phyloP scores from a whole-genome alignment of 2,113 vertebrate genomes.

The Caranx ignobilis region DNA sequence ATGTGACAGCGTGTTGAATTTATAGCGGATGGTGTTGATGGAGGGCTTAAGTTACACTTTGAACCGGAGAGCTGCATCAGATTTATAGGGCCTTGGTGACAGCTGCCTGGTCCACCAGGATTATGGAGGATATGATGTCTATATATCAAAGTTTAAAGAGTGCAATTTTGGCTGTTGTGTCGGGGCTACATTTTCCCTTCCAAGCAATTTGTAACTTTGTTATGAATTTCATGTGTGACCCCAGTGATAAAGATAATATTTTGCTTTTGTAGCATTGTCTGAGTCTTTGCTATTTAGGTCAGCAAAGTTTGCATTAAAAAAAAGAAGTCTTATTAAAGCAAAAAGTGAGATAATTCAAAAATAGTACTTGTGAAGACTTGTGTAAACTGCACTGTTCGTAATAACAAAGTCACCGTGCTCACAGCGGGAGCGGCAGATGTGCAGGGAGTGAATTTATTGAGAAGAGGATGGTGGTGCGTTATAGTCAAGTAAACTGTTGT shows the following conservation, averaged over 20 bases:
- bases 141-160: slow-evolving; percentile 74
- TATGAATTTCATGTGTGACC: slow-evolving; percentile 63
- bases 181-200: slow-evolving; percentile 27
- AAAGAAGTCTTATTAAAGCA: slow-evolving; percentile 16
- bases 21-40: slow-evolving; percentile 64
- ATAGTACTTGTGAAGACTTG: slow-evolving; percentile 23
- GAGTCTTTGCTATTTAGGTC: slow-evolving; percentile 44
- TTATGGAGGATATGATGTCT: slow-evolving; percentile 66
- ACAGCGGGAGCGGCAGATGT: slow-evolving; percentile 59
- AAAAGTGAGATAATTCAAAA: slow-evolving; percentile 35
- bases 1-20: slow-evolving; percentile 74
- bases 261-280: slow-evolving; percentile 44
- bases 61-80: slow-evolving; percentile 58
- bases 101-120: slow-evolving; percentile 70
- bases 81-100: slow-evolving; percentile 74
- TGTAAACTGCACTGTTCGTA: slow-evolving; percentile 26
- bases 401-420: slow-evolving; percentile 45
- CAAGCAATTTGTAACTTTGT: slow-evolving; percentile 53
- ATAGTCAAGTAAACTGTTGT: slow-evolving; percentile 57
- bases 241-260: slow-evolving; percentile 50
- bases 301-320: slow-evolving; percentile 20
- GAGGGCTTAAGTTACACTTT: slow-evolving; percentile 65
- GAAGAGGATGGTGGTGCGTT: slow-evolving; percentile 40
- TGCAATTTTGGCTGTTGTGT: slow-evolving; percentile 46
- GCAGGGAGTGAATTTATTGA: slow-evolving; percentile 34